A percentile compares a stretch with the other conserved stretches of the same genome.
These are phyloP conservation scores for Epizoanthus scotinus DNA, from an alignment of 92 coral and sea anemone genomes.

Conservation along the genomic window DNA sequence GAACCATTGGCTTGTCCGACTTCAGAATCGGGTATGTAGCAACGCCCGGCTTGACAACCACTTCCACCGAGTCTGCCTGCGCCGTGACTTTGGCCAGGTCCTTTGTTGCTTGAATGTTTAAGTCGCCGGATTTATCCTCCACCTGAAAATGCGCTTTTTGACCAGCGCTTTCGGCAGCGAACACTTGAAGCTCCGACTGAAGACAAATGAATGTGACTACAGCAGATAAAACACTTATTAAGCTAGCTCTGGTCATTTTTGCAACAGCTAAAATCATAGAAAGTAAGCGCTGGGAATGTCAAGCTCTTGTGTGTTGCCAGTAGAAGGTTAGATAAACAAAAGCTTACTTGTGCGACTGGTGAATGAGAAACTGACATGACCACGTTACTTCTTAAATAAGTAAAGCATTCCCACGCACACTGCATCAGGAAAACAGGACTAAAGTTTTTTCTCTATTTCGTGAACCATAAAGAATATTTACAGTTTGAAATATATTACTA, in stretches of 20 bases:
- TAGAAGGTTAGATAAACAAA: no score
- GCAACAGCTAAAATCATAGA: no score
- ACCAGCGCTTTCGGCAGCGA: constrained; percentile 65
- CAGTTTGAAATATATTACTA: no score
- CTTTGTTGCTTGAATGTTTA: constrained; percentile 83
- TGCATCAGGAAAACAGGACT: no score
- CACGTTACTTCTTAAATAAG: no score
- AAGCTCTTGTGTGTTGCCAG: no score
- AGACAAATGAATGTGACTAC: neutral
- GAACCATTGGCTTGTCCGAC: constrained; percentile 93
- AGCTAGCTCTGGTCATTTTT: neutral
- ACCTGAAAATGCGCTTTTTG: constrained; percentile 98
- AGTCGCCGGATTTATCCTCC: constrained; percentile 95
- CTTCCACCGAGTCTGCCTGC: constrained; percentile 93
- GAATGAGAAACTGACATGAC: no score
- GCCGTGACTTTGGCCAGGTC: constrained; percentile 84
- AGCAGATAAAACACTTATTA: neutral
- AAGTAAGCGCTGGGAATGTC: no score
- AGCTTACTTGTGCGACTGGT: no score
- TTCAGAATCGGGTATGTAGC: constrained; percentile 87
- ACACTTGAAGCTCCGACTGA: neutral
- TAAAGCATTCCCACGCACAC: no score
- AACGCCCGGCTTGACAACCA: constrained; percentile 93
- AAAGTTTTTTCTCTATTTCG: no score
- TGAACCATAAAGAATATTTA: no score